Percentiles rank a stretch among this genome's conserved stretches.
Conservation (phyloP, 2,113 vertebrate genomes). For the Onychostruthus taczanowskii region DNA sequence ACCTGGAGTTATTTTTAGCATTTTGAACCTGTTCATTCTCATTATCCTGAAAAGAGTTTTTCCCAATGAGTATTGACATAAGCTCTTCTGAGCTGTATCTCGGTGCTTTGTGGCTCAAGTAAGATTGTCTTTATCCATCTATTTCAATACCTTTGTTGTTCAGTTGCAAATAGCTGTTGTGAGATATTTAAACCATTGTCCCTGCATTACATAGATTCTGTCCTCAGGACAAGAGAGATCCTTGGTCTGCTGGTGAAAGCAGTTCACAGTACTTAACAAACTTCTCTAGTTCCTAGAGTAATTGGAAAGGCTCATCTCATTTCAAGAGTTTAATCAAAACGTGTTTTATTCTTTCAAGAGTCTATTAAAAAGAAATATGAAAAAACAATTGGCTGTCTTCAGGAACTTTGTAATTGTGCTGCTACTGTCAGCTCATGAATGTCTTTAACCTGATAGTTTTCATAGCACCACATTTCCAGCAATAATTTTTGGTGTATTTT, state of each 20-base stretch:
- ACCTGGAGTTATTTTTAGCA: neutral
- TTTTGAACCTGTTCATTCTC: conserved; percentile 28
- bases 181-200: neutral
- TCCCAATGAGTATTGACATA: neutral
- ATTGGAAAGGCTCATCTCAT: neutral
- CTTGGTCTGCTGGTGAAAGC: neutral
- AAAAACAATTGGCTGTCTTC: neutral
- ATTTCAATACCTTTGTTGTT: conserved; percentile 24
- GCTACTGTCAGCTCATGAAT: neutral
- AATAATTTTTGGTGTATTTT: neutral
- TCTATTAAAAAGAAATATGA: neutral
- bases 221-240: neutral
- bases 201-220: neutral
- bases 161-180: neutral
- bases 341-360: neutral
- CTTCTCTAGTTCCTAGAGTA: neutral
- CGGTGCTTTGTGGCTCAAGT: neutral
- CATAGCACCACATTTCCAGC: neutral
- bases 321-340: neutral
- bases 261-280: neutral
- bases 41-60: conserved; percentile 26
- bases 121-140: conserved; percentile 21
- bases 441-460: neutral
- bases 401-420: neutral
- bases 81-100: conserved; percentile 19